Conservation (phyloP, 2,797 vertebrate genomes). For the Melanotaenia boesemani region DNA sequence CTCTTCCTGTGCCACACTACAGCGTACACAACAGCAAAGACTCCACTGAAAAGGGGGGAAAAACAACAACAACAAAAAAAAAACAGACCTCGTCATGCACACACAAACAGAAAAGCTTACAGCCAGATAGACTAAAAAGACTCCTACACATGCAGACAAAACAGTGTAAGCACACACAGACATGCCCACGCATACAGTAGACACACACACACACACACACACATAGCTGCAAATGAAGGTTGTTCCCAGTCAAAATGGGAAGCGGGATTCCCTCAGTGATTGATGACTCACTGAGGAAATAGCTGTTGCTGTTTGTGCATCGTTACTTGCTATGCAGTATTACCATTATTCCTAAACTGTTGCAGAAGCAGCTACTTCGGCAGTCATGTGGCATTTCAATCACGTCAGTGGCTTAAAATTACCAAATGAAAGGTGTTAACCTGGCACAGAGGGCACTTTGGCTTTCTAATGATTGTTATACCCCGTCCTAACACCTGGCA, state of each 20-base stretch:
- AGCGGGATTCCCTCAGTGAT: constrained; percentile 76
- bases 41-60: constrained; percentile 31
- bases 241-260: constrained; percentile 65
- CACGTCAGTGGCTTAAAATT: constrained; percentile 34
- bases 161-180: constrained; percentile 33
- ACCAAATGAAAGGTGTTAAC: constrained; percentile 34
- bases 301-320: constrained; percentile 62
- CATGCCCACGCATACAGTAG: constrained; percentile 13
- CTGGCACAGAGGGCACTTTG: constrained; percentile 33
- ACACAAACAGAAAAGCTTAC: constrained; percentile 14
- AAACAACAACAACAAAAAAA: neutral
- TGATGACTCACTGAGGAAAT: constrained; percentile 71
- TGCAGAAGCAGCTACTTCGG: constrained; percentile 47
- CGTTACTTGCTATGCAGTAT: constrained; percentile 59
- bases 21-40: constrained; percentile 52
- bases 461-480: constrained; percentile 58
- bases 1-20: constrained; percentile 36
- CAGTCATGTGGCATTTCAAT: constrained; percentile 16
- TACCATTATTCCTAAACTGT: constrained; percentile 31
- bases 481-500: constrained; percentile 68
- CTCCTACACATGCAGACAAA: constrained; percentile 39
- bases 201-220: constrained; percentile 15
- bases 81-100: constrained; percentile 20
- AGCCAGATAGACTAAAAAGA: constrained; percentile 30
- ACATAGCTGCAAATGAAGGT: constrained; percentile 68